phyloP scores from a whole-genome alignment of 2,113 vertebrate genomes.

The Mormoops blainvillei region DNA sequence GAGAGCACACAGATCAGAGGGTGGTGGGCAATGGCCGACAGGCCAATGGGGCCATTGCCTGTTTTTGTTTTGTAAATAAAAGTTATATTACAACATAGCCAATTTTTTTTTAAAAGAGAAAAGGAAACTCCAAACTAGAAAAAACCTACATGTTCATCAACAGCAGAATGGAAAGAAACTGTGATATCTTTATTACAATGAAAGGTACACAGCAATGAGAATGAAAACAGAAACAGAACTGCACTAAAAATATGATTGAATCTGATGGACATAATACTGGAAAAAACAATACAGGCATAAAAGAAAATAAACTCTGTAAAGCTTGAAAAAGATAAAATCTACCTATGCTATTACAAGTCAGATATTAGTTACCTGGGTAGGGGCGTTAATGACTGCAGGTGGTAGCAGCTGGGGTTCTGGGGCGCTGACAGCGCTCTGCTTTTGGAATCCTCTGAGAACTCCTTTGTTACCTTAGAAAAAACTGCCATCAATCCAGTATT shows the following conservation, averaged over 20 bases:
- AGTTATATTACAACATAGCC: not conserved
- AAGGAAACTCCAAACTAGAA: not conserved
- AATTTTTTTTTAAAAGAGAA: no score
- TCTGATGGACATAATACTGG: not conserved
- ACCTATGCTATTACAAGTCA: not conserved
- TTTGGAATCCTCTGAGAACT: not conserved
- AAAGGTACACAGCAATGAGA: not conserved
- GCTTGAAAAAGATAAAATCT: not conserved
- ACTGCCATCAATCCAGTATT: not conserved
- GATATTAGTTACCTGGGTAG: not conserved
- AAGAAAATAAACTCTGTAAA: not conserved
- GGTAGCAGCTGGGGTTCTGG: not conserved
- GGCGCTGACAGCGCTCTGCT: not conserved
- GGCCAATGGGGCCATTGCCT: not conserved
- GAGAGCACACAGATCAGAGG: not conserved
- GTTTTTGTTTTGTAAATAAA: not conserved
- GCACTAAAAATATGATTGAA: not conserved
- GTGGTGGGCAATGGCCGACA: not conserved
- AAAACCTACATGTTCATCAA: not conserved
- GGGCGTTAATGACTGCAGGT: not conserved
- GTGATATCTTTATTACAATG: not conserved
- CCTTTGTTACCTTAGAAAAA: not conserved
- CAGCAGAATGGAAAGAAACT: not conserved
- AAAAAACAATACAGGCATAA: not conserved
- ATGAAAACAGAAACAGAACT: not conserved